Base-by-base conservation (phyloP, 2,888 invertebrate genomes). In the Lasioglossum malachurum region DNA sequence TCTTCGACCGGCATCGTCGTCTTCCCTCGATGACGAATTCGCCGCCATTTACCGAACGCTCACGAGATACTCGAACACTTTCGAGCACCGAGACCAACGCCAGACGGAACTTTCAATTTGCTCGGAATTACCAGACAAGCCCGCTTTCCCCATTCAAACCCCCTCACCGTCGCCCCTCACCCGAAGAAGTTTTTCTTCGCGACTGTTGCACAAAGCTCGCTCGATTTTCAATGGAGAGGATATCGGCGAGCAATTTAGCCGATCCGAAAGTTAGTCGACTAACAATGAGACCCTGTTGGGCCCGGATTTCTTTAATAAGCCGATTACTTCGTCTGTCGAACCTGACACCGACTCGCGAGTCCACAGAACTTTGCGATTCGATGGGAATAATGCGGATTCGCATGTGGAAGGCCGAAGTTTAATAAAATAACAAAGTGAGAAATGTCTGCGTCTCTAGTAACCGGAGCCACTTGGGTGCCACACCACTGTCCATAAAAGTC, bases 21-120 rank as follows among this genome's bases (percentile, higher is more conserved):
- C n/a, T 12, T 27, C 75, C 72, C 53, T 53, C 53, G 75, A 88
- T 82, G 83, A 88, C 88, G 87, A 88, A 89, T 89, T 90, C 79
- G 82, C 76, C 89, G 83, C 85, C 90, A 88, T 82, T 83, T 87
- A 41, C 88, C 89, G 75, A 60, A 14, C 60, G n/a, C 14, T 14
- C 60, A 27, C 27, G 27, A 53, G 27, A 60, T 27, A 60, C n/a
- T 60, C 27, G 60, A 60, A 27, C 60, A 27, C 60, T 60, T 60
- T 60, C 60, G 60, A 38, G 31, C 8, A 5, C 14, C 69, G 16
- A 41, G 38, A 49, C 38, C 69, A 4, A 44, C 35, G 27, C 14
- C 27, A 4, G 16, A 31, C 67, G 38, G 73, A 80, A 75, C n/a
- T 75, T 80, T 80, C 67, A 31, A 23, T 41, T 71, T 71, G 71